phyloP scores from a whole-genome alignment of 2,113 vertebrate genomes.

The Dicrurus megarhynchus region DNA sequence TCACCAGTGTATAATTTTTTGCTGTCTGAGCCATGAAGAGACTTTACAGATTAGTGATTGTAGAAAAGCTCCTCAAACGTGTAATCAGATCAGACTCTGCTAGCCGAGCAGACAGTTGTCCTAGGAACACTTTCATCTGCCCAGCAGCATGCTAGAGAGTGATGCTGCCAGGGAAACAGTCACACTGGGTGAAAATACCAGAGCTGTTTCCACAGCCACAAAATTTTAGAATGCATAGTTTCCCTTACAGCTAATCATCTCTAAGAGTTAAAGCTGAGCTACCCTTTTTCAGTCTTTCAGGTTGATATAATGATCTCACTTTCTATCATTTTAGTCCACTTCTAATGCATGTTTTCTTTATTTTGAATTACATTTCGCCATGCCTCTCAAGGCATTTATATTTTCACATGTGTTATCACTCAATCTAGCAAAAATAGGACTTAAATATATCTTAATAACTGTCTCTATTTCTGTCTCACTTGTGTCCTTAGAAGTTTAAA shows the following conservation, averaged over 20 bases:
- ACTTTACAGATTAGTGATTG: background rate
- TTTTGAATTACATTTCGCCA: background rate
- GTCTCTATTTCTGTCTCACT: background rate
- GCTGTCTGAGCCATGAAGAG: background rate
- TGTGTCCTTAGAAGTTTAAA: background rate
- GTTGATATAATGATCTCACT: background rate
- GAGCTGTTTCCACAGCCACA: conserved; percentile 5
- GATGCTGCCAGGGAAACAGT: background rate
- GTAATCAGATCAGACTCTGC: background rate
- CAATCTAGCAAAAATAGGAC: background rate
- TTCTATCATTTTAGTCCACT: background rate
- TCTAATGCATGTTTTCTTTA: background rate
- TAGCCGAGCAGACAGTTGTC: background rate
- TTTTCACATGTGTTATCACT: background rate
- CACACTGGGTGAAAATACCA: conserved; percentile 17
- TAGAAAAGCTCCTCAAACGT: background rate
- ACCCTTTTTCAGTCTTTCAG: background rate
- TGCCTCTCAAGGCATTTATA: background rate
- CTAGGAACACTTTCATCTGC: background rate
- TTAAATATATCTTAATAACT: background rate
- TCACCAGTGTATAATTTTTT: background rate
- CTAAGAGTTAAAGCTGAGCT: background rate
- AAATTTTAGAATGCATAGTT: background rate
- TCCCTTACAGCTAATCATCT: background rate
- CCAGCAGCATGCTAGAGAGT: background rate